Evolutionary conservation across 2,888 invertebrate species (phyloP), one percentile per base, ranked within the genome.

Genomic region (Orthosia incerta): DNA sequence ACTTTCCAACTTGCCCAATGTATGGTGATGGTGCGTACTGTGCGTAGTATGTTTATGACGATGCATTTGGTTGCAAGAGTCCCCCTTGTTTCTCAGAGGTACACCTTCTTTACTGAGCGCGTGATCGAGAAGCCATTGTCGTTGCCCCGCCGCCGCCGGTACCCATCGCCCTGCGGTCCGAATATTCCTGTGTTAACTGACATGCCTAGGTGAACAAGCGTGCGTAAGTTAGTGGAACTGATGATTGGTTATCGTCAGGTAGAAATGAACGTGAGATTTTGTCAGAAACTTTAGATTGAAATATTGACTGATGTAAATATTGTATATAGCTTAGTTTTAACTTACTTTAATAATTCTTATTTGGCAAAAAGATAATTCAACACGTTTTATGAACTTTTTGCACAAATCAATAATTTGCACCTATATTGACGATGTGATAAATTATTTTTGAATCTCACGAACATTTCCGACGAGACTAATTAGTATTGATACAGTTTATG

Each of bases 61-160:
- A 89, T 97, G 96, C 91, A 96, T 92, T 91, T 97, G 97, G 94
- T 97, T 97, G 94, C 97, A 97, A 95, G 97, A 96, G 96, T 97
- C 98, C 98, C 98, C 97, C 97, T 98, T 97, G 97, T 97, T 97
- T 98, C 98, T 98, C 98, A 98, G 97, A 98, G 98, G 97, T 98
- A 98, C 96, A 99, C 98, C 96, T 99, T 99, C 97, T 99, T 99
- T 92, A 98, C 98, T 96, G 98, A 98, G 94, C 99, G 98, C 91
- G 98, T 98, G 94, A 98, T 99, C 95, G 98, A 98, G 97, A 98
- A 98, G 90, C 98, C 98, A 86, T 96, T 96, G 94, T 97, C 97
- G 96, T 98, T 98, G 89, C 98, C 98, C 91, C 98, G 98, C n/a
- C n/a, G n/a, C n/a, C n/a, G n/a, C 93, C 98, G 97, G 96, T 98